Conservation (phyloP, 2,113 vertebrate genomes). For the Motacilla tschutschensis region DNA sequence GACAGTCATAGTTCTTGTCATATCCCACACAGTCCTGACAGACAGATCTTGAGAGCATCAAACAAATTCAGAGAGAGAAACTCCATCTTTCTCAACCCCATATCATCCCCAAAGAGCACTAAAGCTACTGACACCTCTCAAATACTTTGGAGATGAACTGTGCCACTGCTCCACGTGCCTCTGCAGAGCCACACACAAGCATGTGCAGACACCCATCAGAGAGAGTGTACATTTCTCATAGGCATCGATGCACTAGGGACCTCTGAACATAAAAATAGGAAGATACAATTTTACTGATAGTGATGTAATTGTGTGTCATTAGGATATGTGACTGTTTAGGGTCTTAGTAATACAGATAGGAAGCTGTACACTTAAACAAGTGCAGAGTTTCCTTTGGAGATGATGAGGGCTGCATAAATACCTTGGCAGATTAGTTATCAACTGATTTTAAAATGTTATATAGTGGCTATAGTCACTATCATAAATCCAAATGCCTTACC, state of each 20-base stretch:
- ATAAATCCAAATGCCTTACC: not conserved
- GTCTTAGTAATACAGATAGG: not conserved
- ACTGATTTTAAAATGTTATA: not conserved
- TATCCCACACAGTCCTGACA: not conserved
- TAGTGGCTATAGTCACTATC: not conserved
- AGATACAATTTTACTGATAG: not conserved
- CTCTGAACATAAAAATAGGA: not conserved
- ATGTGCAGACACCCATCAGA: not conserved
- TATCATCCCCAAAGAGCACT: not conserved
- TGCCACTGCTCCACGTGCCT: not conserved
- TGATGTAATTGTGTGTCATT: not conserved
- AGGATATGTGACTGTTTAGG: not conserved
- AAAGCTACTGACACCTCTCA: not conserved
- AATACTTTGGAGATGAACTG: not conserved
- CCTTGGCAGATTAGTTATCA: not conserved
- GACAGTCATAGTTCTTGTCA: not conserved
- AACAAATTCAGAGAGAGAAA: not conserved
- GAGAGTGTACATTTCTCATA: not conserved
- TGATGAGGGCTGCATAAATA: not conserved
- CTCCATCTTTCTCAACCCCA: not conserved
- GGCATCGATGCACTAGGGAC: not conserved
- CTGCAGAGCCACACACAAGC: not conserved
- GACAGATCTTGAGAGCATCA: not conserved
- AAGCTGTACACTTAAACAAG: not conserved
- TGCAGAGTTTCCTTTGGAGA: not conserved